A percentile compares a stretch with the other conserved stretches of the same genome.
Conservation (phyloP, 1,140 invertebrate species). For the Heliconius melpomene region DNA sequence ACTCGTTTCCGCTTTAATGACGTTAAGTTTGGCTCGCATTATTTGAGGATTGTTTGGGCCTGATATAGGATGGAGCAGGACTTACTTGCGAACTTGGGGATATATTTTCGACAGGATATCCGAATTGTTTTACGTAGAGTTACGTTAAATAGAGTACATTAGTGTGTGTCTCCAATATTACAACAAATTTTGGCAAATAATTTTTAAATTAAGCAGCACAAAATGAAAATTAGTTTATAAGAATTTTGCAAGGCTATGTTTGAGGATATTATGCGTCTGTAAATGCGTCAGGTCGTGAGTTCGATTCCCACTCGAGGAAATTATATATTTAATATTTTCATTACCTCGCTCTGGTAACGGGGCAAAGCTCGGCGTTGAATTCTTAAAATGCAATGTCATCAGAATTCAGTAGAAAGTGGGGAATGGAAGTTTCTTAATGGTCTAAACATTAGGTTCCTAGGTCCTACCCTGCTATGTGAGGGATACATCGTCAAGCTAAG, state of each 20-base stretch:
- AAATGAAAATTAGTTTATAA: neutral
- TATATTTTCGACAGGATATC: neutral
- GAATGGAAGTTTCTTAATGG: too few relatives aligned
- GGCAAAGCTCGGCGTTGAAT: too few relatives aligned
- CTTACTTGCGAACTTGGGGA: neutral
- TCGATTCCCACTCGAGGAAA: too few relatives aligned
- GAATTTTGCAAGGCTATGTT: neutral
- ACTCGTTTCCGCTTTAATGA: conserved; percentile 49
- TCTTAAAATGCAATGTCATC: too few relatives aligned
- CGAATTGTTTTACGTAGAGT: neutral
- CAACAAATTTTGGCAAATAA: neutral
- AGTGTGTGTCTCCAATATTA: neutral
- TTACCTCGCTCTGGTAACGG: too few relatives aligned
- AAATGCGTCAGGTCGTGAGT: too few relatives aligned
- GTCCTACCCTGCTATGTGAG: too few relatives aligned
- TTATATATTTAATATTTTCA: too few relatives aligned
- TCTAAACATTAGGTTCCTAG: too few relatives aligned
- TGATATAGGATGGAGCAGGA: conserved; percentile 21
- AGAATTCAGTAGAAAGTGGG: too few relatives aligned
- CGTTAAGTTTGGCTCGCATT: conserved; percentile 40
- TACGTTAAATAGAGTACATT: neutral
- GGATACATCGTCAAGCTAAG: too few relatives aligned
- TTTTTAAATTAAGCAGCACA: neutral
- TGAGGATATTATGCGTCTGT: too few relatives aligned
- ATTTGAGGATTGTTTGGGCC: conserved; percentile 44